A percentile compares a stretch with the other conserved stretches of the same genome.
These are phyloP conservation scores for Nothocercus nigrocapillus DNA, from an alignment of 2,113 vertebrate species.

Conservation along the genomic window DNA sequence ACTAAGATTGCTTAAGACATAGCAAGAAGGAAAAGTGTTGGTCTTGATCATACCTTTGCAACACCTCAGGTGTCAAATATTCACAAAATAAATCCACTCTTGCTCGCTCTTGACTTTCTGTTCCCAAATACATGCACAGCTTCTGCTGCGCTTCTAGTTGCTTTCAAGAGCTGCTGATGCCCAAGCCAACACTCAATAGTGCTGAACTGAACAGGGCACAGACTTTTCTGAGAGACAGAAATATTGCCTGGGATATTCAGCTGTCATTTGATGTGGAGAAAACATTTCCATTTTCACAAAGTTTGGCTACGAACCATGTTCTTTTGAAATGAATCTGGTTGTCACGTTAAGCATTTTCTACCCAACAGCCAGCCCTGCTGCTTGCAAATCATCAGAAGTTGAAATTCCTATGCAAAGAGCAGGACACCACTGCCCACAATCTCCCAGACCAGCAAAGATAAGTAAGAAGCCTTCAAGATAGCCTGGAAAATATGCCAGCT, in stretches of 20 bases:
- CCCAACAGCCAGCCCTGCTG: not conserved
- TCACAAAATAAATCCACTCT: not conserved
- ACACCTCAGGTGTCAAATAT: not conserved
- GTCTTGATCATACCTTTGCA: not conserved
- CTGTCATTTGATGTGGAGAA: not conserved
- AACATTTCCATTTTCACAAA: not conserved
- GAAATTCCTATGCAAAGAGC: not conserved
- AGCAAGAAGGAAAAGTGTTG: not conserved
- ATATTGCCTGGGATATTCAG: not conserved
- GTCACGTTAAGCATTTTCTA: not conserved
- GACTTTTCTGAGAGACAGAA: not conserved
- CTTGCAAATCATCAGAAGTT: rapidly evolving
- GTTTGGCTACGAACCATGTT: not conserved
- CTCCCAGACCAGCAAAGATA: not conserved
- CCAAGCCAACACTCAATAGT: not conserved
- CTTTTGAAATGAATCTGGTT: not conserved
- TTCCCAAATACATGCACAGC: not conserved
- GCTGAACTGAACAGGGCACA: not conserved
- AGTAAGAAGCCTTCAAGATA: not conserved
- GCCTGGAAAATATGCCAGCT: not conserved
- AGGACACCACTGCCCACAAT: not conserved
- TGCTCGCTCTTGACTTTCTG: not conserved
- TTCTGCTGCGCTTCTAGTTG: not conserved
- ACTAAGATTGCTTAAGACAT: not conserved
- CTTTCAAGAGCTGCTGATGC: not conserved